Conservation (phyloP, 2,113 vertebrate genomes). For the Eleginops maclovinus region DNA sequence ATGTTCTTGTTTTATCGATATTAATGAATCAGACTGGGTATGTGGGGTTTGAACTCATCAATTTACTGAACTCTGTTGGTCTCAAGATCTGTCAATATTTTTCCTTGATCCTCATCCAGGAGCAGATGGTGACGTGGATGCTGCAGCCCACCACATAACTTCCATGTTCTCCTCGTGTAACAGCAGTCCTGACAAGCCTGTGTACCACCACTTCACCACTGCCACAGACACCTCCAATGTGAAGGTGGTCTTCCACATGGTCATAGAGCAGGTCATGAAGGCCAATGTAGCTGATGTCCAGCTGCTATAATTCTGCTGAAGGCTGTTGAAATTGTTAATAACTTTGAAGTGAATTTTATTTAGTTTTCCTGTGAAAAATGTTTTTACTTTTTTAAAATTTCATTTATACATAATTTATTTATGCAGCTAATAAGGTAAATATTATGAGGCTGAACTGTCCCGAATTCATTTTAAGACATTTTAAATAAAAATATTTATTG, state of each 20-base stretch:
- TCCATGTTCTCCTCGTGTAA: constrained; percentile 72
- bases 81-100: neutral
- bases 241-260: constrained; percentile 73
- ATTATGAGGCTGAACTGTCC: neutral
- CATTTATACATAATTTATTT: constrained; percentile 3
- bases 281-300: constrained; percentile 72
- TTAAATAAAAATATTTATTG: constrained; percentile 69
- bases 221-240: constrained; percentile 78
- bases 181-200: constrained; percentile 37
- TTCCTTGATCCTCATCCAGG: constrained; percentile 55
- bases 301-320: constrained; percentile 57
- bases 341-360: no score
- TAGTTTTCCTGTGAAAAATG: neutral
- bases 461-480: constrained; percentile 51
- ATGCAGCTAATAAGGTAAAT: neutral
- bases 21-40: neutral
- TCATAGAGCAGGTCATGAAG: constrained; percentile 72
- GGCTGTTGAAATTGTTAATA: neutral
- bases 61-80: neutral
- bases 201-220: constrained; percentile 83
- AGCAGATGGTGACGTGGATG: constrained; percentile 76
- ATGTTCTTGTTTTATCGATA: constrained; percentile 7
- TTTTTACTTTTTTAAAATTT: neutral
- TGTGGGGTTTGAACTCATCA: neutral
- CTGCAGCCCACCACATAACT: constrained; percentile 77